phyloP scores from a whole-genome alignment of 2,113 vertebrate species.

The Pseudorectes ferrugineus region DNA sequence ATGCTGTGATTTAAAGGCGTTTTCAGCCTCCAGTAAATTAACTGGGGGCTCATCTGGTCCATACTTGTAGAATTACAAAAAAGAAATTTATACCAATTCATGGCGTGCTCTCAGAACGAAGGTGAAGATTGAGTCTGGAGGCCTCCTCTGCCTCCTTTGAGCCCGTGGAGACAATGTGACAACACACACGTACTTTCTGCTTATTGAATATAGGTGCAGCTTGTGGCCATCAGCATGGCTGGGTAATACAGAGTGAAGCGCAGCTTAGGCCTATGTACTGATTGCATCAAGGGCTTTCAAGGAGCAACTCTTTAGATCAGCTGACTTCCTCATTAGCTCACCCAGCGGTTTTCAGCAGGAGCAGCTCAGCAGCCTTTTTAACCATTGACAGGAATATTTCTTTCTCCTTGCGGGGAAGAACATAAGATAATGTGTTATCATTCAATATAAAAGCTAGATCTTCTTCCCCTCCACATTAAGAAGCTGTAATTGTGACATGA shows the following conservation, averaged over 20 bases:
- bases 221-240: background rate
- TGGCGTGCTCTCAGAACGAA: background rate
- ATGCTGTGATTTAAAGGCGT: background rate
- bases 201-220: background rate
- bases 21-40: background rate
- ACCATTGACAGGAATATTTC: background rate
- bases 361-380: background rate
- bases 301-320: background rate
- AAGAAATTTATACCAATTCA: background rate
- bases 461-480: background rate
- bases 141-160: background rate
- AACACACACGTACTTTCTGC: background rate
- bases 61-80: background rate
- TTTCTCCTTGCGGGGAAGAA: background rate
- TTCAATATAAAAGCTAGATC: background rate
- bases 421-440: background rate
- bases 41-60: background rate
- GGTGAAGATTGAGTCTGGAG: background rate
- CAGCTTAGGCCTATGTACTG: background rate
- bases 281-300: background rate
- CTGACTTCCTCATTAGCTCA: background rate
- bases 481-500: background rate
- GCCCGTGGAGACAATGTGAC: background rate
- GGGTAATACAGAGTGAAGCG: background rate
- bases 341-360: background rate